Base-by-base conservation (phyloP, 2,113 vertebrate genomes). In the Heteronetta atricapilla region DNA sequence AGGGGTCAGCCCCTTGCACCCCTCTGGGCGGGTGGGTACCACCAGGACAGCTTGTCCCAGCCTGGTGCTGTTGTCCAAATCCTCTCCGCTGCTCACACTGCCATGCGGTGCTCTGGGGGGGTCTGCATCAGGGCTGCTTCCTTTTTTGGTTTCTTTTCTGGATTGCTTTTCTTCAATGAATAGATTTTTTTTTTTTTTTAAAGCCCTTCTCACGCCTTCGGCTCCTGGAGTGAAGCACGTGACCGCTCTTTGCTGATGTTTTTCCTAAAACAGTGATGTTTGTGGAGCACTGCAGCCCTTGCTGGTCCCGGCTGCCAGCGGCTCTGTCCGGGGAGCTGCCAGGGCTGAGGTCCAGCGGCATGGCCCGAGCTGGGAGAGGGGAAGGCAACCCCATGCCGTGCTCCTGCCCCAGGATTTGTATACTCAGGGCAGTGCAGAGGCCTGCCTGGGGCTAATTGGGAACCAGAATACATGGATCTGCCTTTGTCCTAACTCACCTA, bases 201-300 rank as follows among this genome's bases (percentile, higher is more conserved):
- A 3, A 94, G 28, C 88, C 42, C 91, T 94, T 94, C 91, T 93
- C 90, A 92, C 5, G 82, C 93, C 92, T 95, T 90, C 90, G 76
- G 77, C 92, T 92, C 94, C 88, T 64, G 77, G 88, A 86, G 90
- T 26, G 94, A 48, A 72, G 38, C 96, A 93, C 3, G 7, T 95
- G 91, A 94, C 62, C 0, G 1, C 60, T 58, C 86, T 34, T 95
- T 88, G 83, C 90, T 73, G 73, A 64, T 88, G 80, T 90, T 97
- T 94, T 97, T 96, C 95, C 93, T 94, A 96, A 96, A 95, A 95
- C 73, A 96, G 95, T 66, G 93, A 95, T 96, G 94, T 94, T 96
- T 91, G 90, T 40, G 38, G 76, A 93, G 76, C 0, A 8, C 91
- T 94, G 86, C 76, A 92, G 62, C 80, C 48, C 73, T 85, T 33